phyloP scores from a whole-genome alignment of 2,888 invertebrate genomes.

The Tanypteryx hageni region DNA sequence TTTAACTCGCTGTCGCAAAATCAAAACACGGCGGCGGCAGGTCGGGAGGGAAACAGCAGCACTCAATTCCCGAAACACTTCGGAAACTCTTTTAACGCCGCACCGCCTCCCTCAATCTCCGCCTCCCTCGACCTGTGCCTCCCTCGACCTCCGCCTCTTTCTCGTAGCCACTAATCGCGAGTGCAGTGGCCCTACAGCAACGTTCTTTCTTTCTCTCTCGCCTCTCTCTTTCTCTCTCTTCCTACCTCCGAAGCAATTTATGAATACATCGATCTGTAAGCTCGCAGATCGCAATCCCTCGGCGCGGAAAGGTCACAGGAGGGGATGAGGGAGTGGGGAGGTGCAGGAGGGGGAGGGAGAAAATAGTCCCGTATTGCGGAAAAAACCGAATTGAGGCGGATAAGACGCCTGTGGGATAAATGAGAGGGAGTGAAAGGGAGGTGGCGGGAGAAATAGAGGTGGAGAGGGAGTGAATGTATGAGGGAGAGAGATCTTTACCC shows the following conservation, averaged over 20 bases:
- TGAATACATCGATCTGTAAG: slow-evolving; percentile 62
- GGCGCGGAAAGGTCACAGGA: slow-evolving; percentile 56
- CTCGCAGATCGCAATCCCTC: slow-evolving; percentile 49
- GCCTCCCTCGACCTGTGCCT: neutral
- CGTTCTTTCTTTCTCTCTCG: neutral
- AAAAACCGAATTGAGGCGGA: slow-evolving; percentile 53
- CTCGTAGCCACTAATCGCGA: slow-evolving; percentile 32
- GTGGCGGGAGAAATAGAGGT: neutral
- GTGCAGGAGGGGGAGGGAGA: neutral
- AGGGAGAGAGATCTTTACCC: neutral
- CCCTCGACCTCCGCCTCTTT: neutral
- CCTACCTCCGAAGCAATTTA: slow-evolving; percentile 56
- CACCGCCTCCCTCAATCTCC: slow-evolving; percentile 10
- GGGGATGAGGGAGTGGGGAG: neutral
- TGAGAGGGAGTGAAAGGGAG: neutral
- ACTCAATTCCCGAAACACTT: neutral
- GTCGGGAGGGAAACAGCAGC: neutral
- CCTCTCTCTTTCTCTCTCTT: neutral
- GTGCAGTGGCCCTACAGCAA: slow-evolving; percentile 58
- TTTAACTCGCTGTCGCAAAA: neutral
- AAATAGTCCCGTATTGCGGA: slow-evolving; percentile 55
- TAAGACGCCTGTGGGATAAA: slow-evolving; percentile 45
- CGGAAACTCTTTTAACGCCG: slow-evolving; percentile 27
- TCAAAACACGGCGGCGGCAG: slow-evolving; percentile 27
- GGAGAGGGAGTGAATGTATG: neutral